Base-by-base conservation (phyloP, 2,888 invertebrate genomes). In the Notodonta ziczac region DNA sequence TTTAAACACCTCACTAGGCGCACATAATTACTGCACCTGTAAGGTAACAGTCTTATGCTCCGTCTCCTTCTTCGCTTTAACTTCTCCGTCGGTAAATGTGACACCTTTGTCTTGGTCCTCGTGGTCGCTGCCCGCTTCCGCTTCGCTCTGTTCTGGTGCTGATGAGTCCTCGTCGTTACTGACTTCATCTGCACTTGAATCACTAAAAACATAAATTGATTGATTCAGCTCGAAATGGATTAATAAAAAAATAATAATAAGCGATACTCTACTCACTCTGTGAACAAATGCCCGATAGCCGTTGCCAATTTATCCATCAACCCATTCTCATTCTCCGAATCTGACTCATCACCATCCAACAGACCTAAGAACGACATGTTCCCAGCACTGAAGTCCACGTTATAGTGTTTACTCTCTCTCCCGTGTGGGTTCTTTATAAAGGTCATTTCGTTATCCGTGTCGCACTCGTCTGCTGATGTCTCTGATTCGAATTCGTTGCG, bases 231-330 rank as follows among this genome's bases (percentile, higher is more conserved):
- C 24, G 24, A 24, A 2, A 2, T 24, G 24, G 24, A 1, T 24
- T 24, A 24, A 24, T 24, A 24, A 24, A 24, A 24, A 24, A 24
- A 24, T 24, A 2, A 24, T 24, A 24, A 2, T 1, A 24, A 24
- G 24, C 24, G 24, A 2, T 24, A 24, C 24, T 24, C 24, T 24
- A 44, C 91, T 91, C 88, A 96, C 96, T 95, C 96, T 60, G 96
- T 96, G 86, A 97, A 97, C 63, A 97, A 87, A 89, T 97, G 96
- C 14, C 96, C 95, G 67, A 97, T 96, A n/a, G 96, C 96, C 57
- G 95, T 95, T 0, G 96, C 95, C 54, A 97, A 85, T 79, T 96
- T 96, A 73, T 96, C 96, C 89, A 96, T 95, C 3, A 95, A 90
- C 0, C 95, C 95, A 76, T 94, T 95, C 73, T 97, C 97, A 74